Conservation (phyloP, 2,113 vertebrate species). For the Ceyx cyanopectus region DNA sequence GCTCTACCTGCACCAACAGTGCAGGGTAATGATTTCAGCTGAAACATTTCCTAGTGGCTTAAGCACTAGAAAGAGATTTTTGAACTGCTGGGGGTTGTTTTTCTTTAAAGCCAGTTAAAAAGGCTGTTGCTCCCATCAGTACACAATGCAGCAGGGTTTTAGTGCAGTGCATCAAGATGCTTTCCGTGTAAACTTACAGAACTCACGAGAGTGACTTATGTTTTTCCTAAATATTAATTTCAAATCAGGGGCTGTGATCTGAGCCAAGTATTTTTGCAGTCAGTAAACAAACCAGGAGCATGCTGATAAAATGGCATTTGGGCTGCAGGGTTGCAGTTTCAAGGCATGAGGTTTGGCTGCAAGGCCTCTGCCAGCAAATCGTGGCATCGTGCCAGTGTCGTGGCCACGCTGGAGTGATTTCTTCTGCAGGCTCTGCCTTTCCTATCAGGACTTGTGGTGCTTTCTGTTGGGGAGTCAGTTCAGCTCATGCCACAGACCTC, state of each 20-base stretch:
- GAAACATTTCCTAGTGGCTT: not conserved
- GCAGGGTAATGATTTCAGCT: not conserved
- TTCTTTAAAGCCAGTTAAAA: not conserved
- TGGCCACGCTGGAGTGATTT: not conserved
- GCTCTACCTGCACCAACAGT: not conserved
- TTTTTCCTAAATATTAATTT: slow-evolving; percentile 5
- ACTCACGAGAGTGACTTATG: not conserved
- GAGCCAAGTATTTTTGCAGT: not conserved
- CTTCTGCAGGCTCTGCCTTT: not conserved
- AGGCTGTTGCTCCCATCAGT: not conserved
- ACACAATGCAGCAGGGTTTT: too few species aligned
- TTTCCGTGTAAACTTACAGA: not conserved
- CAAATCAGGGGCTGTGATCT: not conserved
- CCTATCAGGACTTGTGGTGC: not conserved
- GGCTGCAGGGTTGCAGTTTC: not conserved
- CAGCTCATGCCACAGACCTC: not conserved
- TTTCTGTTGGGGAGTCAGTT: slow-evolving; percentile 1
- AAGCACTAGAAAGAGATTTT: not conserved
- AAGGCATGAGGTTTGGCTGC: not conserved
- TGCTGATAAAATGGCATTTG: not conserved
- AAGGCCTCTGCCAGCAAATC: not conserved
- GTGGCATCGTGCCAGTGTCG: not conserved
- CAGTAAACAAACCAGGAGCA: not conserved
- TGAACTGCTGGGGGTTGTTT: not conserved
- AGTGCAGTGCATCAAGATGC: not conserved